A percentile compares a stretch with the other conserved stretches of the same genome.
Conservation (phyloP, 2,888 invertebrate genomes). For the Uloborus plumipes region DNA sequence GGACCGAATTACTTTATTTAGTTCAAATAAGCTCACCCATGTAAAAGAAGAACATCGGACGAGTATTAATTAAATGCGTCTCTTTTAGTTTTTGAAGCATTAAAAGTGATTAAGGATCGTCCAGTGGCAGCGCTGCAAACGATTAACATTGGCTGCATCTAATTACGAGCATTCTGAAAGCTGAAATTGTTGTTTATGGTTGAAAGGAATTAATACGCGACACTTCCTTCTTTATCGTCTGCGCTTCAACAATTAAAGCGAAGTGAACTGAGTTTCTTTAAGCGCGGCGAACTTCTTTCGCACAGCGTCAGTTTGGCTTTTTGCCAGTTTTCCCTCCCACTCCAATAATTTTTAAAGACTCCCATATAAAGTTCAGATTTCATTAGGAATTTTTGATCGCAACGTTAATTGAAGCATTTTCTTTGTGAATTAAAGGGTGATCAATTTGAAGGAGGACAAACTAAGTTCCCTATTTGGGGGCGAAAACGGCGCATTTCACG, state of each 20-base stretch:
- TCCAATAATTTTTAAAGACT: too few relatives aligned
- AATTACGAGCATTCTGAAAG: constrained; percentile 51
- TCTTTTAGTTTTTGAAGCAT: constrained; percentile 49
- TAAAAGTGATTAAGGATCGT: constrained; percentile 62
- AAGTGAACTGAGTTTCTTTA: constrained; percentile 26
- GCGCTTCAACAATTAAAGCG: constrained; percentile 53
- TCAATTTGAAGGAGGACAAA: too few relatives aligned
- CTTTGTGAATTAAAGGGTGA: too few relatives aligned
- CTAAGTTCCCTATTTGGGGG: too few relatives aligned
- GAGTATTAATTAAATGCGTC: constrained; percentile 61
- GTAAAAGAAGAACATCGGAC: not conserved
- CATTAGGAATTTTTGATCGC: too few relatives aligned
- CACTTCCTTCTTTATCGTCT: constrained; percentile 31
- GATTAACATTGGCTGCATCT: constrained; percentile 58
- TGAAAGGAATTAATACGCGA: constrained; percentile 57
- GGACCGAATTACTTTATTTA: constrained; percentile 13
- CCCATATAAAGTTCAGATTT: too few relatives aligned
- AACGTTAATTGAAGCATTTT: too few relatives aligned
- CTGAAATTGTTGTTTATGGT: constrained; percentile 60
- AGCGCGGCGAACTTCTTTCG: constrained; percentile 30
- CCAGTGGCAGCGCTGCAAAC: constrained; percentile 39
- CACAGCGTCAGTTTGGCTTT: constrained; percentile 21
- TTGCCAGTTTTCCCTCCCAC: constrained; percentile 24
- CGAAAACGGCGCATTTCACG: too few relatives aligned
- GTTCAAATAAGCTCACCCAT: not conserved